phyloP scores from a whole-genome alignment of 2,888 invertebrate genomes.

The Cactoblastis cactorum region DNA sequence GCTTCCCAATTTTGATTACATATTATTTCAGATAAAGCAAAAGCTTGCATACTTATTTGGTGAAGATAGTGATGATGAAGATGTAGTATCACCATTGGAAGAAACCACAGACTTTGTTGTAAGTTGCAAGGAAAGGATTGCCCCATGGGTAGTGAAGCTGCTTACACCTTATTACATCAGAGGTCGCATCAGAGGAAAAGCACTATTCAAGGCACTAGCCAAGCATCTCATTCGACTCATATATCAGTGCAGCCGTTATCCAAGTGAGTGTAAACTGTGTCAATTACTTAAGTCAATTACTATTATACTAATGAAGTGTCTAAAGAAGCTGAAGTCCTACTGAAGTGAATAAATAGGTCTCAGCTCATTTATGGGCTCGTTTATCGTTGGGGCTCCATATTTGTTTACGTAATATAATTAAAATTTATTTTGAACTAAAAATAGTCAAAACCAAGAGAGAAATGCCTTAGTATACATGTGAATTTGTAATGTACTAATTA shows the following conservation, averaged over 20 bases:
- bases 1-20: conserved; percentile 25
- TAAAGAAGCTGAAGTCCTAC: no score
- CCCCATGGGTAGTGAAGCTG: conserved; percentile 81
- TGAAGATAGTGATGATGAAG: conserved; percentile 73
- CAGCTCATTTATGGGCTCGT: no score
- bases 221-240: conserved; percentile 80
- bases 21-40: conserved; percentile 59
- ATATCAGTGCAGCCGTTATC: conserved; percentile 76
- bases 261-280: no score
- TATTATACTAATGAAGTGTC: no score
- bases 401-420: no score
- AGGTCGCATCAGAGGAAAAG: conserved; percentile 78
- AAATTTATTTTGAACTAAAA: no score
- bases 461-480: no score
- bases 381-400: no score
- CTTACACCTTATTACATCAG: conserved; percentile 81
- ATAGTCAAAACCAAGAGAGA: no score
- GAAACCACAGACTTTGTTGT: conserved; percentile 71
- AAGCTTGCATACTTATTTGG: conserved; percentile 70
- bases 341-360: no score
- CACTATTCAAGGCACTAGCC: conserved; percentile 80
- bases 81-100: conserved; percentile 70
- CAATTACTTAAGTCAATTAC: no score
- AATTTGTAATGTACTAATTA: no score
- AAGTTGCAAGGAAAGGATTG: conserved; percentile 79